A percentile compares a stretch with the other conserved stretches of the same genome.
These are phyloP conservation scores for Tinea trinotella DNA, from an alignment of 2,888 invertebrate genomes.

Conservation along the genomic window DNA sequence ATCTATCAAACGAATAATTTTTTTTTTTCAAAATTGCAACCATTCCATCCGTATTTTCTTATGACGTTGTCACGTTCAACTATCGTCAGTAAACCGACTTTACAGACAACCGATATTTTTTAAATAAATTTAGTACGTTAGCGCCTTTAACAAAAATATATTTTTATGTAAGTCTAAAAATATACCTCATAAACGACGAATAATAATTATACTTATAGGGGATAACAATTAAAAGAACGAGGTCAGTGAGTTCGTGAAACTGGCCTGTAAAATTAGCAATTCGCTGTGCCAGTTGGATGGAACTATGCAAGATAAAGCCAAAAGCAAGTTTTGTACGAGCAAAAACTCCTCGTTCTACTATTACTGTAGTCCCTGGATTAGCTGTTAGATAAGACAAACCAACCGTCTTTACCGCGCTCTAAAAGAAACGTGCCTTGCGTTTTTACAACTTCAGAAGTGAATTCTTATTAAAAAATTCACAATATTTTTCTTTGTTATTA, in stretches of 20 bases:
- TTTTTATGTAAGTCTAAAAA: not conserved
- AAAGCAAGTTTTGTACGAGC: conserved; percentile 7
- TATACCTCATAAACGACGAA: not conserved
- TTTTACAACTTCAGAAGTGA: not conserved
- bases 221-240: not conserved
- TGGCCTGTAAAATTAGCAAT: conserved; percentile 21
- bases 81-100: too few relatives aligned
- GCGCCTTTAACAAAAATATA: not conserved
- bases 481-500: not conserved
- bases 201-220: not conserved
- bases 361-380: conserved; percentile 12
- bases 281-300: conserved; percentile 9
- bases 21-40: too few relatives aligned
- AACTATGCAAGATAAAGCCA: conserved; percentile 10
- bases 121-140: too few relatives aligned
- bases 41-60: too few relatives aligned
- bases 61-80: too few relatives aligned
- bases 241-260: conserved; percentile 12
- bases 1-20: too few relatives aligned
- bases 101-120: too few relatives aligned
- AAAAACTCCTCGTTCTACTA: conserved; percentile 2
- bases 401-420: conserved; percentile 8
- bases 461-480: conserved; percentile 5
- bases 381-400: conserved; percentile 12
- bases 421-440: not conserved